Base-by-base conservation (phyloP, 2,797 vertebrate genomes). In the Ambastaia sidthimunki region DNA sequence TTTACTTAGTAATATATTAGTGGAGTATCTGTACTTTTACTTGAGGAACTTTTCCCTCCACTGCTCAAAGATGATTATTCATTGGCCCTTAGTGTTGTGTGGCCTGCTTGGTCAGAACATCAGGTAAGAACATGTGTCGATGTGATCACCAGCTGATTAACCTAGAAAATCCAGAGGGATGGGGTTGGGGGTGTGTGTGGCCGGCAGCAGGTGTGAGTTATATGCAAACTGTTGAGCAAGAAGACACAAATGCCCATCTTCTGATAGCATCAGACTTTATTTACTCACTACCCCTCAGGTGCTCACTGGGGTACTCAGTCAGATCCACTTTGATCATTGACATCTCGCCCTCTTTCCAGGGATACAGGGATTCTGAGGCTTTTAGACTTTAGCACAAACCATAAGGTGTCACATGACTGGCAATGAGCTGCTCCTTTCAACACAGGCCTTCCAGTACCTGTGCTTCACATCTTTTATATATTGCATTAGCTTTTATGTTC, bases 321-420 rank as follows among this genome's bases (percentile, higher is more conserved):
- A 9, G 80, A 67, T 21, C 15, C 34, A 7, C 19, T 55, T 67
- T 83, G 71, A 67, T 83, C 73, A 47, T 62, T 67, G 72, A 37
- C 34, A 37, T 82, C 73, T 68, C 3, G 3, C 76, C 15, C 0
- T 3, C 47, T 44, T 55, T 63, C 60, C 25, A 25, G 18, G 66
- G 37, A 44, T 37, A 59, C 28, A 44, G 25, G 52, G 19, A 44
- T 63, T 59, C 9, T 44, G 31, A 21, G 54, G 28, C 75, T 60
- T 60, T 65, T 68, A 66, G 9, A 54, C 54, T 77, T 41, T 37
- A 48, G n/a, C 21, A 47, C 37, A 34, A 55, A 69, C 67, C 67
- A 37, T 52, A 71, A 54, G 72, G 52, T 71, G 76, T 28, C 60
- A n/a, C 52, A 23, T 47, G 19, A 50, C 34, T 18, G 21, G 71